Conservation (phyloP, 2,888 invertebrate genomes). For the Alviniconcha strummeri region DNA sequence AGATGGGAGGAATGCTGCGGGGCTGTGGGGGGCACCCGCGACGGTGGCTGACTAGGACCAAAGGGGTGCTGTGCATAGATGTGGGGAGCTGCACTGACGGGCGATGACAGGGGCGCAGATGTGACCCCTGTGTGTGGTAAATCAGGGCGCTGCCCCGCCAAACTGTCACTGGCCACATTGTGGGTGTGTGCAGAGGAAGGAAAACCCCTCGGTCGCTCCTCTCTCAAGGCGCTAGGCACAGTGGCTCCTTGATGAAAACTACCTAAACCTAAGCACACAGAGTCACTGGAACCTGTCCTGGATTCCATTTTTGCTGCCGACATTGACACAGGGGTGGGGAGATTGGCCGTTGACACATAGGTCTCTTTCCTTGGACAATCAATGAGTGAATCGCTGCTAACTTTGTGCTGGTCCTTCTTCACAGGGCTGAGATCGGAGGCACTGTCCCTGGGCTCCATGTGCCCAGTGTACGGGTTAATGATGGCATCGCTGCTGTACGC, state of each 20-base stretch:
- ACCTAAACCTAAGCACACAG: conserved; percentile 12
- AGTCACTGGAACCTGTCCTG: conserved; percentile 12
- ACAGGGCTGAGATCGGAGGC: conserved; percentile 58
- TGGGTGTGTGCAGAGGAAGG: background rate
- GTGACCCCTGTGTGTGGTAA: background rate
- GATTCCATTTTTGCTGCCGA: conserved; percentile 8
- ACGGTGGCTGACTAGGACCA: conserved; percentile 20
- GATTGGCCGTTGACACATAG: background rate
- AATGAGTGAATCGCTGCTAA: conserved; percentile 8
- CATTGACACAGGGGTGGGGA: conserved; percentile 3
- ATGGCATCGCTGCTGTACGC: conserved; percentile 52
- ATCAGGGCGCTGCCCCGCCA: conserved; percentile 15
- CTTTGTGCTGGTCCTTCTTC: conserved; percentile 39
- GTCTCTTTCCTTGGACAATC: conserved; percentile 15
- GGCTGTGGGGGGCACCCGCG: conserved; percentile 6
- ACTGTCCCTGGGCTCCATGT: conserved; percentile 63
- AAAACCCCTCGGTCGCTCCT: conserved; percentile 14
- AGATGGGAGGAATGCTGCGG: conserved; percentile 16
- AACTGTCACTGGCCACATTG: conserved; percentile 4
- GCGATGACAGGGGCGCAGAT: background rate
- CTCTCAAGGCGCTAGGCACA: conserved; percentile 23
- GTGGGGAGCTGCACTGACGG: conserved; percentile 18
- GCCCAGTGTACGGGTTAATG: conserved; percentile 67
- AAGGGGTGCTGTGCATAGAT: conserved; percentile 33
- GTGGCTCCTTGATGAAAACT: conserved; percentile 17